Percentiles rank a stretch among this genome's conserved stretches.
Evolutionary conservation across 2,113 vertebrate species (phyloP).

Genomic region (Excalfactoria chinensis): DNA sequence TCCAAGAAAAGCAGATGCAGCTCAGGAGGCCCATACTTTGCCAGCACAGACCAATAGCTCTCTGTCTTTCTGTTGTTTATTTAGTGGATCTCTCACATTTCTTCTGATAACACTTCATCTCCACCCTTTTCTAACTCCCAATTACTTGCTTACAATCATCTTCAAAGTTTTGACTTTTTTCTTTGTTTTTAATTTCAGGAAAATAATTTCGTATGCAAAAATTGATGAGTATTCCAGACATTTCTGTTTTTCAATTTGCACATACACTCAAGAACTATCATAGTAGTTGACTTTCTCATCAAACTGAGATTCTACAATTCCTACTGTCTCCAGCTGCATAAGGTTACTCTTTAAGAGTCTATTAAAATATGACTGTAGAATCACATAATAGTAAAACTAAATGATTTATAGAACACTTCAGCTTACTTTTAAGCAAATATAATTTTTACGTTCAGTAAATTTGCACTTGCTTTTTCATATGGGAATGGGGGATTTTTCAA

Average conservation of each 20-base stretch:
- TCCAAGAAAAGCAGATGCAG: neutral
- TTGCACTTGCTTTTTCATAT: neutral
- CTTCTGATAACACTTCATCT: neutral
- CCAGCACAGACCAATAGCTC: neutral
- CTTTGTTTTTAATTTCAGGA: neutral
- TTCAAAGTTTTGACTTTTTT: neutral
- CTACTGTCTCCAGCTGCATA: neutral
- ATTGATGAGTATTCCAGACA: neutral
- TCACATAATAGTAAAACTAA: neutral
- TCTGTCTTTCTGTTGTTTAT: neutral
- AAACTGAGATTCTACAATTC: neutral
- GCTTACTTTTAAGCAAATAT: neutral
- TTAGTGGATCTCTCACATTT: neutral
- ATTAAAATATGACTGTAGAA: neutral
- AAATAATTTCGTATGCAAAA: neutral
- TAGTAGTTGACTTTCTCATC: neutral
- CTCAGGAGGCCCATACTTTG: fast-evolving
- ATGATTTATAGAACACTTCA: neutral
- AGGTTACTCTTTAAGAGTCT: neutral
- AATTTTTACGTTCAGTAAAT: neutral
- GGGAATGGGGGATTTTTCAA: fast-evolving
- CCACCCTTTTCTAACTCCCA: neutral
- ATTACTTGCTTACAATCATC: neutral
- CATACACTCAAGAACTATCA: neutral
- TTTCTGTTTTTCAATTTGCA: neutral